Conservation (phyloP, 92 coral and sea anemone species). For the Montipora capitata region DNA sequence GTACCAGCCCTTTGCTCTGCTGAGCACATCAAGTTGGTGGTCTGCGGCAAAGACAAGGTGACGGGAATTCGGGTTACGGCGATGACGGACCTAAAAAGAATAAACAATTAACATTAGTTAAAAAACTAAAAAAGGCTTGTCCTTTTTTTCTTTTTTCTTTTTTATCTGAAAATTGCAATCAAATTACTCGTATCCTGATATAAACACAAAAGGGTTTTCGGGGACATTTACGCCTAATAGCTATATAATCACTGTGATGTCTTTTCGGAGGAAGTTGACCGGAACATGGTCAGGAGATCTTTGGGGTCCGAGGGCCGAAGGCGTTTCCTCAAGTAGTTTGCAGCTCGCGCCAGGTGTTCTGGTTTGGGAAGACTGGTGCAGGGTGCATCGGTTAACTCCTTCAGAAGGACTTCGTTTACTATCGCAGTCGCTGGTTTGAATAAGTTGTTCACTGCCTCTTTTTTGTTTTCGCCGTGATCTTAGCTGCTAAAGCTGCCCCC, state of each 20-base stretch:
- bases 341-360: background rate
- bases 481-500: slow-evolving; percentile 9
- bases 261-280: slow-evolving; percentile 8
- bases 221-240: no score
- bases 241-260: background rate
- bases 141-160: no score
- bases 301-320: background rate
- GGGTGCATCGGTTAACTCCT: slow-evolving; percentile 6
- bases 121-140: no score
- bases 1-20: background rate
- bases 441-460: slow-evolving; percentile 9
- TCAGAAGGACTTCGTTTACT: slow-evolving; percentile 14
- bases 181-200: no score
- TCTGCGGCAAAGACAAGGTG: background rate
- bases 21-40: background rate
- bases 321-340: background rate
- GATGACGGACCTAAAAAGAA: background rate
- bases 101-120: no score
- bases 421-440: slow-evolving; percentile 30
- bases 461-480: slow-evolving; percentile 6
- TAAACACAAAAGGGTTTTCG: no score
- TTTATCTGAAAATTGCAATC: no score
- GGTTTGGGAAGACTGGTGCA: slow-evolving; percentile 2
- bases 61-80: background rate
- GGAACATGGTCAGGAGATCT: background rate